A percentile compares a stretch with the other conserved stretches of the same genome.
phyloP scores from a whole-genome alignment of 2,113 vertebrate genomes.

The Connochaetes taurinus region DNA sequence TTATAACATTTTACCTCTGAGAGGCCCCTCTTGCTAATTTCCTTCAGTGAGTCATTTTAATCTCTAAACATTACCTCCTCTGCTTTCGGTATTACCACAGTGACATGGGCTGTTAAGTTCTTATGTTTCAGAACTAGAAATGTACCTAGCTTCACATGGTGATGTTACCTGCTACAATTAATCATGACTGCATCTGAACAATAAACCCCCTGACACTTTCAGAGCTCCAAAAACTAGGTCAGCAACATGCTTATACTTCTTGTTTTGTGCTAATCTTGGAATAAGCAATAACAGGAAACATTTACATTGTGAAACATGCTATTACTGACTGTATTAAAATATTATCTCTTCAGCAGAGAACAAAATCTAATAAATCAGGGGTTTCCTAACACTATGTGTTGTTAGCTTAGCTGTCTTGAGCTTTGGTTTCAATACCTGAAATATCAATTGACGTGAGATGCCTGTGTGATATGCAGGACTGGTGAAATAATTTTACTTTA shows the following conservation, averaged over 20 bases:
- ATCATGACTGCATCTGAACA: slow-evolving; percentile 41
- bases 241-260: background rate
- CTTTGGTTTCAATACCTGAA: slow-evolving; percentile 6
- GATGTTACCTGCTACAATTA: slow-evolving; percentile 25
- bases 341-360: background rate
- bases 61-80: background rate
- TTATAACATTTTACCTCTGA: background rate
- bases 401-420: background rate
- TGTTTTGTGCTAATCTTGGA: background rate
- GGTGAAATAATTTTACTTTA: slow-evolving; percentile 19
- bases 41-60: background rate
- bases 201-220: background rate
- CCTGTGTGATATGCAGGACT: background rate
- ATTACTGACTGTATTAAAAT: background rate
- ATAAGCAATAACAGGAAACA: background rate
- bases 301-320: background rate
- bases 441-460: background rate
- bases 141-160: background rate
- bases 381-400: background rate
- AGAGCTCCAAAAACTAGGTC: slow-evolving; percentile 30
- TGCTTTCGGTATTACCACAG: background rate
- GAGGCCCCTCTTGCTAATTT: background rate
- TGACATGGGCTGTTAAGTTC: slow-evolving; percentile 43
- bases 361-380: background rate
- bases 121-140: slow-evolving; percentile 48